Conservation (phyloP, 2,888 invertebrate species). For the Bellardia pandia region DNA sequence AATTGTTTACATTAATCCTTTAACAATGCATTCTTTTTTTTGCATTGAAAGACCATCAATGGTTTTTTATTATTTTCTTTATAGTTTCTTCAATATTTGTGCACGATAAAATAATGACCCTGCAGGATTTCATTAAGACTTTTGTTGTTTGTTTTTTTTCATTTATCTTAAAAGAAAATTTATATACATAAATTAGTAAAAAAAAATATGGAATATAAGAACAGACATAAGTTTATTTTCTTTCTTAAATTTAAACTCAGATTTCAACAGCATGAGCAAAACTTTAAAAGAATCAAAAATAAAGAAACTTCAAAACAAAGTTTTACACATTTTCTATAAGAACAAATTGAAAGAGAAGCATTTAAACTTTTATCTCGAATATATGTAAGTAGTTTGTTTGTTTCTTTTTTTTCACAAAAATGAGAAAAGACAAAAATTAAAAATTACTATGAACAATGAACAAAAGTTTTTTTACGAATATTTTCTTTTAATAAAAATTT, state of each 20-base stretch:
- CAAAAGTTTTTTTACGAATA: neutral
- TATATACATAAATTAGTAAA: neutral
- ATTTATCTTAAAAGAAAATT: neutral
- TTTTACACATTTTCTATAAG: neutral
- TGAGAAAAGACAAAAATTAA: no score
- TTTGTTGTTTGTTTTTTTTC: neutral
- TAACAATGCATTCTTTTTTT: conserved; percentile 46
- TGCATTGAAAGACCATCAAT: conserved; percentile 24
- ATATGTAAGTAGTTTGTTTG: neutral
- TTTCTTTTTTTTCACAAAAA: no score
- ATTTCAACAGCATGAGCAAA: no score
- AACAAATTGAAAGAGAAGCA: neutral
- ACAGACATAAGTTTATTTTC: no score
- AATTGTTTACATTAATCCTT: conserved; percentile 44
- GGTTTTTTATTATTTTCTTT: conserved; percentile 11
- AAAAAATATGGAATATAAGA: no score
- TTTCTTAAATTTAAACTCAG: neutral
- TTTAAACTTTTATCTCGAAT: neutral
- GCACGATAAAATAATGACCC: conserved; percentile 38
- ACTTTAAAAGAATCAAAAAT: neutral
- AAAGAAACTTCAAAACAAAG: neutral
- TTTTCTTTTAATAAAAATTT: neutral
- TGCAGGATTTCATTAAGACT: conserved; percentile 38
- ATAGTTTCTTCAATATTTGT: neutral
- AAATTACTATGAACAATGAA: neutral